Evolutionary conservation across 1,140 invertebrate genomes (phyloP).

Genomic region (Drosophila sp.): DNA sequence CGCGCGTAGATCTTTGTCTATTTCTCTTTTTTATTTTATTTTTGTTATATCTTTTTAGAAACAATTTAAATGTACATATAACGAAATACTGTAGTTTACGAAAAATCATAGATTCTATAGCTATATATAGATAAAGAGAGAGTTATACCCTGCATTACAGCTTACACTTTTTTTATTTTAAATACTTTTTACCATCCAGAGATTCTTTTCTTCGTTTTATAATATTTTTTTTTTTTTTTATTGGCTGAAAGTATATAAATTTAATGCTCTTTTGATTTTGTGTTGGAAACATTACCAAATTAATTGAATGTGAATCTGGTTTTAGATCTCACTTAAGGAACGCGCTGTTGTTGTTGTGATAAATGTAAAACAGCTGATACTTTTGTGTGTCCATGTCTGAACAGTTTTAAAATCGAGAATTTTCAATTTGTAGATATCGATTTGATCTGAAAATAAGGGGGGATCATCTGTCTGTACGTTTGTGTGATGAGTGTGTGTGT

Average conservation of each 20-base stretch:
- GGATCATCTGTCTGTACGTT: conserved; percentile 2
- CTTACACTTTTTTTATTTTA: conserved; percentile 19
- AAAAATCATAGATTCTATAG: conserved; percentile 39
- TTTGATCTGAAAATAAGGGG: conserved; percentile 29
- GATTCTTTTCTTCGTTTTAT: conserved; percentile 33
- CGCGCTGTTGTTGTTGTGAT: conserved; percentile 31
- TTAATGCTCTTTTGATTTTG: conserved; percentile 32
- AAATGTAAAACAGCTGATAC: conserved; percentile 22
- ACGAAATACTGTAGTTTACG: conserved; percentile 62
- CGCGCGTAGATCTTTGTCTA: conserved; percentile 15
- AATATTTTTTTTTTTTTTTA: conserved; percentile 25
- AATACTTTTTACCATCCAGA: conserved; percentile 31
- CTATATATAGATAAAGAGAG: conserved; percentile 21
- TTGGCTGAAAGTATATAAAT: conserved; percentile 17
- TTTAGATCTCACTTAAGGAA: conserved; percentile 40
- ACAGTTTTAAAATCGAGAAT: conserved; percentile 44
- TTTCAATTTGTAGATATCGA: conserved; percentile 41
- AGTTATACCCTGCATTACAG: conserved; percentile 43
- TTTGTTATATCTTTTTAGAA: conserved; percentile 4
- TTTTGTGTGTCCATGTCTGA: conserved; percentile 15
- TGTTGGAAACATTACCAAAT: conserved; percentile 42
- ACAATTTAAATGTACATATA: conserved; percentile 28
- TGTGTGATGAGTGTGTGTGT: conserved; percentile 13
- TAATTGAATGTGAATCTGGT: conserved; percentile 28
- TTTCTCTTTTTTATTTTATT: conserved; percentile 4